Base-by-base conservation (phyloP, 2,113 vertebrate genomes). In the Collichthys lucidus region DNA sequence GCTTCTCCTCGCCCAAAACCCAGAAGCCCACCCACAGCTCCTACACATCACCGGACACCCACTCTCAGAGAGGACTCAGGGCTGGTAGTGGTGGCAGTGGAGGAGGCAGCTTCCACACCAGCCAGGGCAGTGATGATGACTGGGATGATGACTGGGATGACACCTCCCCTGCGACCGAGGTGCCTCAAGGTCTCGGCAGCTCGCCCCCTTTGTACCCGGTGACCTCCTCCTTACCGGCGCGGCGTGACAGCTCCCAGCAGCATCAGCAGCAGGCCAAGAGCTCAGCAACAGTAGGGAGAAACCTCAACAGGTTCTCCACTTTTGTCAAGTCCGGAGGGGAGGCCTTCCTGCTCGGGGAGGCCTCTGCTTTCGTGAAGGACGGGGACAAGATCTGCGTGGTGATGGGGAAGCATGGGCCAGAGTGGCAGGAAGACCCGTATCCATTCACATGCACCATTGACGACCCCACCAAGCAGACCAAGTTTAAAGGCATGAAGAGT, bases 401-500 rank as follows among this genome's bases (percentile, higher is more conserved):
- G 80, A 95, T 96, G 93, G 96, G 97, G 0, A 93, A 95, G 11
- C 87, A 94, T 0, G 98, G 98, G 3, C 98, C 98, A 0, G 97
- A 98, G 91, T 99, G 98, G 98, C 97, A 99, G 84, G 97, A 98
- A 80, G 96, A 97, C 82, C 97, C 97, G 0, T 96, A 97, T 74
- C 97, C 97, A 0, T 99, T 99, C 93, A 93, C 94, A 3, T 99
- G 98, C 89, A 95, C 96, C 90, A 97, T 99, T 0, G 98, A 99
- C 14, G 98, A 99, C 87, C 98, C 98, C 64, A 99, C 97, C 86
- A 99, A 98, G 86, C 98, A 99, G 95, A 99, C 98, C 79, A 99
- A 99, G 94, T 99, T 99, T 93, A 99, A 99, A 88, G 98, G 98
- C 76, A 99, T 99, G 97, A 99, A 99, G 94, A 99, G 97, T 76